Evolutionary conservation across 1,140 invertebrate species (phyloP), one percentile per base, ranked within the genome.

Genomic region (Spodoptera litura): DNA sequence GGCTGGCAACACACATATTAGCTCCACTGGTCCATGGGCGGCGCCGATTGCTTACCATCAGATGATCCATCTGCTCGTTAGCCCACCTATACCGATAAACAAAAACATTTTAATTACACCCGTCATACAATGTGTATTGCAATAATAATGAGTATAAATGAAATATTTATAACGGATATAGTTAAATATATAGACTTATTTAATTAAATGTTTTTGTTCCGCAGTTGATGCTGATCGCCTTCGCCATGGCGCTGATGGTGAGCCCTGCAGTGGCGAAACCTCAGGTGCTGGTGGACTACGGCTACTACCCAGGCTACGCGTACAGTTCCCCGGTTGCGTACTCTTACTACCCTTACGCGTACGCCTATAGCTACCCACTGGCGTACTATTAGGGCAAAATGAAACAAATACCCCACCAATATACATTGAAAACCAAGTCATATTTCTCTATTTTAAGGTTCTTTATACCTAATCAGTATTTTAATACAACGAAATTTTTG

Each of bases 281-380:
- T 4, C 89, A 93, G 56, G 78, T 94, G 71, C 80, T 93, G 62
- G 61, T 89, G 31, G 92, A 93, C 83, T 92, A 91, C 80, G 88
- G 90, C 1, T 94, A 94, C 86, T 94, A 94, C 84, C 79, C 92
- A 1, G 85, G 86, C 12, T 93, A 94, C 83, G 87, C 88, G 3
- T 81, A 87, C 15, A 80, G 90, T 0, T 87, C 91, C 4, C 81
- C 90, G 0, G 83, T 44, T 1, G 38, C 38, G 38, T 44, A 44
- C 38, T 44, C 38, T 0, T 44, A 44, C 38, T 44, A 44, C 38
- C 38, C 38, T 6, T 44, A 44, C 81, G 84, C 92, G 3, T 95
- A 95, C 59, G 81, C 92, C 0, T 95, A 95, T 59, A 85, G 91
- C 13, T 93, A 93, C 73, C 89, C 93, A 0, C 83, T 85, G 58